Evolutionary conservation across 2,797 vertebrate species (phyloP), one percentile per base, ranked within the genome.

Genomic region (Eulemur mongoz): DNA sequence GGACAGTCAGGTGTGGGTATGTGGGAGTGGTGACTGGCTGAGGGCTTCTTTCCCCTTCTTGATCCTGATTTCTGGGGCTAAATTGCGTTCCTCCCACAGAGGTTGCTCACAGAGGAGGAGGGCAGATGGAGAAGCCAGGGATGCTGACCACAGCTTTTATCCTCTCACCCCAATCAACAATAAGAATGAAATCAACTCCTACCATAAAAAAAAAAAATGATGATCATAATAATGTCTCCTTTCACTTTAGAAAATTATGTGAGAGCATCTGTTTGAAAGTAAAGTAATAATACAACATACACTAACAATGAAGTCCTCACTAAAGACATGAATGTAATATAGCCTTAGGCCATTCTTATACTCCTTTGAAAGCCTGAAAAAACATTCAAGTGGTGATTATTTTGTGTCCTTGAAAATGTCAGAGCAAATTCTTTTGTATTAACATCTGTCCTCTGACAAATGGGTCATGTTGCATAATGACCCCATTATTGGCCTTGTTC

Each of bases 341-440:
- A 79, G 54, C n/a, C 17, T 72, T 45, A 89, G 35, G 40, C 5
- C 7, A 83, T 82, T 81, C 14, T 50, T 79, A 38, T 1, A 30
- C 5, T 90, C 35, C 30, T 93, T 59, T 92, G 70, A 96, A 81
- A 73, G 61, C 45, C 18, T 45, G 75, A n/a, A 54, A 92, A 95
- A 85, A 18, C 40, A 72, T 61, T 78, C 17, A 73, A 89, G 63
- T 80, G 65, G 48, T 43, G 91, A 89, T 98, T 95, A 69, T 94
- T 86, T 95, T 87, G 27, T 88, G 57, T 52, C 65, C 67, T n/a
- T 93, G 88, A 86, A 89, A 91, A 84, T 70, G 15, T 92, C 84
- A 91, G 38, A 83, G 85, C 8, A 80, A 83, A 92, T 91, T 70
- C 52, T 45, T 97, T 65, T 85, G 52, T 57, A 23, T 86, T 92